Base-by-base conservation (phyloP, 2,113 vertebrate species). In the Lampris megalopsis region DNA sequence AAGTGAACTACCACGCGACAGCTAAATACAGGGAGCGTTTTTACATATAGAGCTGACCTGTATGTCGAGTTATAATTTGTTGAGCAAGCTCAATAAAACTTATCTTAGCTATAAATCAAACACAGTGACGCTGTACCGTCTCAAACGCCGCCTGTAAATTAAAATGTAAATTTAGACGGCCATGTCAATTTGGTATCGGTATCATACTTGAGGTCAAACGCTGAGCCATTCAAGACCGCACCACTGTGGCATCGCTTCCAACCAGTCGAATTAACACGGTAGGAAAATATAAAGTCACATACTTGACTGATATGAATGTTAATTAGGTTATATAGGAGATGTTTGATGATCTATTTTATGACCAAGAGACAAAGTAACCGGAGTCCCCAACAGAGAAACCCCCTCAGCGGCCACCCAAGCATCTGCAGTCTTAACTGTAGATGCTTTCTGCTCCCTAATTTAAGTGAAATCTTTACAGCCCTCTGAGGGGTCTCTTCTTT, bases 401-500 rank as follows among this genome's bases (percentile, higher is more conserved):
- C 43, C 50, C 24, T 50, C 10, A 48, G n/a, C 24, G 38, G 42
- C 53, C 59, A 66, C 68, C 8, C 11, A 62, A 59, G 63, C 73
- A 38, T 24, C 40, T 42, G 45, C 4, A 43, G 37, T n/a, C 9
- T 7, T 24, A 24, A 48, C 52, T 24, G 1, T 6, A 54, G 7
- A 50, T n/a, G 1, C 48, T 38, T 58, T 41, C 48, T 73, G 10
- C 68, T 81, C 80, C 45, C 47, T 73, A 66, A 75, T 85, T 5
- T 64, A 63, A 80, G 50, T 80, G 5, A 71, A 11, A 62, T 61
- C 35, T 67, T 83, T 63, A 71, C 49, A 49, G 13, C 59, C 65
- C 57, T 71, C 71, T 24, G 36, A 42, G 36, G 37, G n/a, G 50
- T 41, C 41, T 69, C 71, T 82, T 45, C 13, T 53, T 11, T 60